Evolutionary conservation across 2,113 vertebrate species (phyloP), one percentile per base, ranked within the genome.

Genomic region (Sceloporus tristichus): DNA sequence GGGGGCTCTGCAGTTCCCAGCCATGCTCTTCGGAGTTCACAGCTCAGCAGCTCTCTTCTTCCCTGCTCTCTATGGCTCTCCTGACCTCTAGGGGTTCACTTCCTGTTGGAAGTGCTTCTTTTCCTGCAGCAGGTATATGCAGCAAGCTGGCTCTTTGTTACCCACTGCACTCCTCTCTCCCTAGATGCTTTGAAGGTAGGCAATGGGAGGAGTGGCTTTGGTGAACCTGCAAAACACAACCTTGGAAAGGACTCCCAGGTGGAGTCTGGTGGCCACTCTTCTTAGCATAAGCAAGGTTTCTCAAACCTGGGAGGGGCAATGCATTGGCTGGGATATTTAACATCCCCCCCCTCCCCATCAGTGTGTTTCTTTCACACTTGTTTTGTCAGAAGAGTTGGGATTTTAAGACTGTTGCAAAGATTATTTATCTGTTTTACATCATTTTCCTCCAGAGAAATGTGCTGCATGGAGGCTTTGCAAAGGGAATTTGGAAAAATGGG

Each of bases 121-220:
- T 91, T 94, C 92, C 93, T 94, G 92, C 87, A 76, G 90, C 91
- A 92, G 92, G 91, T 95, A 86, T 80, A 79, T 84, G 93, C 84
- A 42, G 94, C 90, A 79, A 91, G 34, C 90, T 29, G 92, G 91
- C 91, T 94, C 93, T 94, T 95, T 94, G 94, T 95, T 95, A 91
- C 48, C 70, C 87, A 74, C 80, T 48, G 91, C 87, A 83, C 66
- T 85, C n/a, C 83, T 40, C 87, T 90, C 86, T 94, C 59, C 75
- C 34, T 23, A 73, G 88, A 84, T 91, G 86, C 87, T 92, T 82
- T 0, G 0, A 66, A 95, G 93, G 90, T 95, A 92, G 0, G 86
- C 8, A 59, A 78, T 25, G 54, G 23, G 11, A 10, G 0, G 0
- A 83, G 23, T 14, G 53, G 66, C 84, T 38, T 65, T 5, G 21